phyloP scores from a whole-genome alignment of 2,797 vertebrate species.

The Jordanella pulchra region DNA sequence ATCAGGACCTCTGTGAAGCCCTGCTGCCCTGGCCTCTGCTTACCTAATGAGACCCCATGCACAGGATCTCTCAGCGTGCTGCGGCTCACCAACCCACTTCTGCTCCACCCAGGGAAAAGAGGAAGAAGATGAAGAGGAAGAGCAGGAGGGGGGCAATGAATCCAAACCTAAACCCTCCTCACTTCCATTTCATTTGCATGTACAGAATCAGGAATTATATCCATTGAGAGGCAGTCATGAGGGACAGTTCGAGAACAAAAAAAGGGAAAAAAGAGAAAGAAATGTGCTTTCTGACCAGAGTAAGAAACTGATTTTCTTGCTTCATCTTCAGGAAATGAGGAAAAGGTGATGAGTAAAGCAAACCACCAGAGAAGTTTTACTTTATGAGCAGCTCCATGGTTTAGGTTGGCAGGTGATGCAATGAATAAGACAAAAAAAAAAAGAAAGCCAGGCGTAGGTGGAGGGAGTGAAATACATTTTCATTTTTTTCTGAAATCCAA shows the following conservation, averaged over 20 bases:
- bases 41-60: slow-evolving; percentile 81
- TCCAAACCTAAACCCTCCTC: slow-evolving; percentile 43
- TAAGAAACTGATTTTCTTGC: slow-evolving; percentile 43
- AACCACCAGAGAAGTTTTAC: slow-evolving; percentile 72
- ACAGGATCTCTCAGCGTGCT: slow-evolving; percentile 65
- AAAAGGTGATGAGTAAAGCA: slow-evolving; percentile 58
- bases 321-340: slow-evolving; percentile 48
- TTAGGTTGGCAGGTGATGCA: slow-evolving; percentile 36
- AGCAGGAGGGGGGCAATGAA: slow-evolving; percentile 38
- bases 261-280: slow-evolving; percentile 26
- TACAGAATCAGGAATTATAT: slow-evolving; percentile 74
- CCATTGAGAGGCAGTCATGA: slow-evolving; percentile 69
- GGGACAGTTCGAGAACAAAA: slow-evolving; percentile 56
- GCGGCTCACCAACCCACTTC: slow-evolving; percentile 58
- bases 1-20: slow-evolving; percentile 68
- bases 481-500: slow-evolving; percentile 86
- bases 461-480: slow-evolving; percentile 4
- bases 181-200: slow-evolving; percentile 73
- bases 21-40: slow-evolving; percentile 73
- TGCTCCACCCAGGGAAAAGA: slow-evolving; percentile 62
- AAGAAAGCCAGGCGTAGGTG: slow-evolving; percentile 28
- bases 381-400: slow-evolving; percentile 35
- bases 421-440: slow-evolving; percentile 22
- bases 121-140: slow-evolving; percentile 45
- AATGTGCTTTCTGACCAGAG: slow-evolving; percentile 51